Conservation (phyloP, 2,797 vertebrate genomes). For the Nannoperca australis region DNA sequence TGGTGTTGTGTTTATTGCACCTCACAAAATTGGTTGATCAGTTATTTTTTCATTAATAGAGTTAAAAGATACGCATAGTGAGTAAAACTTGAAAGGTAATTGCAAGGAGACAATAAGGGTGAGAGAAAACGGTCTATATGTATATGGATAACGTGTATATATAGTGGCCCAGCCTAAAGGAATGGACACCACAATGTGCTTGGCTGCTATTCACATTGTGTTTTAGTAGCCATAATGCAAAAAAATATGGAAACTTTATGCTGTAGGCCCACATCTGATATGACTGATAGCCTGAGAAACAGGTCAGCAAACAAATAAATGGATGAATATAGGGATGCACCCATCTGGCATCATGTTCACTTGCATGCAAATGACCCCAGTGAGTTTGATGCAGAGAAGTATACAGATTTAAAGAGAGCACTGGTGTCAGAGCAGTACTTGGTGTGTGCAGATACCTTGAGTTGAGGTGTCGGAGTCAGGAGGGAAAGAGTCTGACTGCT, state of each 20-base stretch:
- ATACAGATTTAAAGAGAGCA: too few relatives aligned
- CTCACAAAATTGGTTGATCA: not conserved
- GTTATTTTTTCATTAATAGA: constrained; percentile 5
- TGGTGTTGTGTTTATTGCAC: constrained; percentile 1
- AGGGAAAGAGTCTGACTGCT: not conserved
- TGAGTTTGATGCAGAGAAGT: not conserved
- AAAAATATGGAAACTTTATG: not conserved
- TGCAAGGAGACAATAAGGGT: not conserved
- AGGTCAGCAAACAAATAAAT: not conserved
- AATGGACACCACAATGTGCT: not conserved
- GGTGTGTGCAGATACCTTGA: too few relatives aligned
- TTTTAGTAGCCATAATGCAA: not conserved
- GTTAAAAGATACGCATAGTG: not conserved
- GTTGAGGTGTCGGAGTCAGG: not conserved
- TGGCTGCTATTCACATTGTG: not conserved
- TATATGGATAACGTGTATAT: too few relatives aligned
- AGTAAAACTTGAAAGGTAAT: not conserved
- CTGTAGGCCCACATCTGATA: not conserved
- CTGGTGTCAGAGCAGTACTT: too few relatives aligned
- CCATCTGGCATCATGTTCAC: not conserved
- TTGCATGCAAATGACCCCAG: not conserved
- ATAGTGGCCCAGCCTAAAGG: not conserved
- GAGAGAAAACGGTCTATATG: not conserved
- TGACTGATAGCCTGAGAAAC: not conserved
- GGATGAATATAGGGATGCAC: not conserved